These are phyloP conservation scores for Ceraclea dissimilis DNA, from an alignment of 2,888 invertebrate species.

Conservation along the genomic window DNA sequence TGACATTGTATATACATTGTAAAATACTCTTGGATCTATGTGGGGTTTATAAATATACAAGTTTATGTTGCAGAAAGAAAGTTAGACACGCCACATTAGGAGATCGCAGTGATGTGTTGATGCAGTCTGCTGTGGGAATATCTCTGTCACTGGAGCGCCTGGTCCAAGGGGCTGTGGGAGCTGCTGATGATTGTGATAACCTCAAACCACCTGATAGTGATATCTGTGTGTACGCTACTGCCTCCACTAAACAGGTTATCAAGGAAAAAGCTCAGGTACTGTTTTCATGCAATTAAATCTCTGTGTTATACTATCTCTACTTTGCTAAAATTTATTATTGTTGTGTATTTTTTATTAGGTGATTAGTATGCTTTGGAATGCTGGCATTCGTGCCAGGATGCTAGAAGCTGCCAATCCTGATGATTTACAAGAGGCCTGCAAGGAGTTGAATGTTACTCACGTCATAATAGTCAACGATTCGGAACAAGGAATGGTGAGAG, in stretches of 20 bases:
- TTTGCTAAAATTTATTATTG: neutral
- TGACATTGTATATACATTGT: neutral
- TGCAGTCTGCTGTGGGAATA: conserved; percentile 64
- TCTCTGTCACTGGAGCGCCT: conserved; percentile 79
- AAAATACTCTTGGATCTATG: neutral
- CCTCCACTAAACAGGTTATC: conserved; percentile 18
- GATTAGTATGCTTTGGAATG: conserved; percentile 61
- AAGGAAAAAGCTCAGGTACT: conserved; percentile 41
- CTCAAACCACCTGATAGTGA: conserved; percentile 11
- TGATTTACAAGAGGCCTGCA: conserved; percentile 58
- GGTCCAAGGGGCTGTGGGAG: conserved; percentile 47
- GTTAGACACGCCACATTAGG: conserved; percentile 35
- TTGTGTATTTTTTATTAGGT: conserved; percentile 31
- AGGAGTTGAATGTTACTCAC: conserved; percentile 53
- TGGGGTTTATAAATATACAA: neutral
- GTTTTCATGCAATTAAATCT: too few species aligned
- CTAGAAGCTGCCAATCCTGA: conserved; percentile 54
- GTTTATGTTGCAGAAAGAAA: conserved; percentile 31
- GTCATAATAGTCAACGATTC: conserved; percentile 56
- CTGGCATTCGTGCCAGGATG: conserved; percentile 57
- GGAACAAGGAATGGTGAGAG: conserved; percentile 47
- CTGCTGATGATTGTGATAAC: conserved; percentile 37
- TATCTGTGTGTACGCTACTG: conserved; percentile 21
- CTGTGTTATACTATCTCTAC: conserved; percentile 51
- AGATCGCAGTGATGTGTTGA: conserved; percentile 29